Base-by-base conservation (phyloP, 2,797 vertebrate species). In the Falco columbarius region DNA sequence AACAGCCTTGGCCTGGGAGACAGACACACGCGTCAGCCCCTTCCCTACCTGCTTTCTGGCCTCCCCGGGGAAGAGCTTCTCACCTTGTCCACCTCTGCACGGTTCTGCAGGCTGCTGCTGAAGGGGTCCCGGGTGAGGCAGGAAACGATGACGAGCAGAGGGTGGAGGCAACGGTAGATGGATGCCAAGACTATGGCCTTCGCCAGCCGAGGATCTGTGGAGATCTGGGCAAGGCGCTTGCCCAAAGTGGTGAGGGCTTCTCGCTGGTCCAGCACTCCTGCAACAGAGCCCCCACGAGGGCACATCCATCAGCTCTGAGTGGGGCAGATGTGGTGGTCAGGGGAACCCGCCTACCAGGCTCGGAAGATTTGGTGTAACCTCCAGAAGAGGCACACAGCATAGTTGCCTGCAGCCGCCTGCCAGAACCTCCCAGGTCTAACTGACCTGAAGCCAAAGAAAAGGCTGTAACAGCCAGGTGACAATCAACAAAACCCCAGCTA, bases 71-170 rank as follows among this genome's bases (percentile, higher is more conserved):
- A 19, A 7, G 3, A 5, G 9, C 15, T 12, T 14, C 98, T 97
- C 91, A 99, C 99, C 99, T 99, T 98, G 81, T 90, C 97, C 93
- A 99, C 98, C 44, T 98, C 98, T 0, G 98, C 97, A 6, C 99
- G 98, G 98, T 99, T 99, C 96, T 99, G 98, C 92, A 99, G 93
- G 97, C 99, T 99, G 98, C 99, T 99, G 97, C 98, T 96, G 97
- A 99, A 99, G 5, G 99, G 99, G 94, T 99, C 99, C 86, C 98
- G 98, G 38, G 99, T 99, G 95, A 99, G 98, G 94, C 99, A 99
- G 86, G 99, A 99, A 3, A 98, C 98, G 0, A 99, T 98, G 40
- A 99, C 98, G 65, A 99, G 98, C 97, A 99, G 97, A 0, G 99
- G 99, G 88, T 99, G 98, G 14, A 98, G 98, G 92, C 99, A 99